Base-by-base conservation (phyloP, 2,113 vertebrate species). In the Marmota flaviventris region DNA sequence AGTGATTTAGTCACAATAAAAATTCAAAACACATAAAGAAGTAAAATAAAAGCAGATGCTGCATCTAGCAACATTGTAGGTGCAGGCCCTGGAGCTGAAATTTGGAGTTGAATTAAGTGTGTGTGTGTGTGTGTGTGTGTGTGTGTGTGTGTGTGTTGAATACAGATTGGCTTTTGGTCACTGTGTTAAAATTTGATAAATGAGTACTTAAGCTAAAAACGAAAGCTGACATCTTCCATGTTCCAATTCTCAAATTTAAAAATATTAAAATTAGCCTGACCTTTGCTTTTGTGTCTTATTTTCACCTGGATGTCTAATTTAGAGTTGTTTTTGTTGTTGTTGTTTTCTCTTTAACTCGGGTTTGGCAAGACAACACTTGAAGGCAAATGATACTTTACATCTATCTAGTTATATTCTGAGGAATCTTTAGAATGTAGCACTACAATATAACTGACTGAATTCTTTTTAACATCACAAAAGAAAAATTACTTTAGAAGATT, bases 131-230 rank as follows among this genome's bases (percentile, higher is more conserved):
- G 42, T 45, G 45, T 45, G 48, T 51, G 48, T 79, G 32, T 56
- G 39, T 85, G 17, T 94, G 39, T 93, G 34, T 92, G 51, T 92
- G 45, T 79, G 4, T 90, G 61, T 85, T 32, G 0, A 51, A 3
- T 70, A 34, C 39, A 25, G 72, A 34, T 48, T 93, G 56, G 53
- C 1, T 89, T 72, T 96, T 63, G 77, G 48, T 76, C 86, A 65
- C 67, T 82, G 1, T 93, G 75, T 73, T 94, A 84, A 73, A 56
- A 67, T 89, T 93, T 97, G 85, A 87, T 86, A 97, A 98, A 92
- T 93, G 58, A 61, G 3, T 83, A 63, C 27, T 79, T 89, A 20
- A 45, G 32, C 77, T 56, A 48, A 69, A 78, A 96, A 91, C 14
- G 84, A 96, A 81, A 93, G 17, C 58, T 34, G 9, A 76, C 14